Evolutionary conservation across 2,888 invertebrate species (phyloP).

Genomic region (Diabrotica balteata): DNA sequence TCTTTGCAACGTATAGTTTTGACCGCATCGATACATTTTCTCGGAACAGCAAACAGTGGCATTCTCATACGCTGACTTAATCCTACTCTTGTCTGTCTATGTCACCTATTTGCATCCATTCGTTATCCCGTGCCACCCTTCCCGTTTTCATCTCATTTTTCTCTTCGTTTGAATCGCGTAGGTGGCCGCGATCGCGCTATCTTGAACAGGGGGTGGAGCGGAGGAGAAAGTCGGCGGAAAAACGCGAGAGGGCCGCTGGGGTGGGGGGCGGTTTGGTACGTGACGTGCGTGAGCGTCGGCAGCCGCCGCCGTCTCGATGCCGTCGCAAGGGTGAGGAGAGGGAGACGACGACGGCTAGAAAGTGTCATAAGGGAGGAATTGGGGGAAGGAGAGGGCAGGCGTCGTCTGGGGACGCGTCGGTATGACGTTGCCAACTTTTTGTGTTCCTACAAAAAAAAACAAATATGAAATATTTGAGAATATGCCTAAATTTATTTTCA

Average conservation of each 20-base stretch:
- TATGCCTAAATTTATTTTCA: no score
- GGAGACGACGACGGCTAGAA: conserved; percentile 1
- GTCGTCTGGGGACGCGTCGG: conserved; percentile 8
- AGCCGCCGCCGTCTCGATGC: conserved; percentile 13
- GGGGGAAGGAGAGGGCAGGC: conserved; percentile 2
- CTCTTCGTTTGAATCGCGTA: no score
- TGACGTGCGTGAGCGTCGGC: conserved; percentile 18
- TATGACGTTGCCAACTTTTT: background rate
- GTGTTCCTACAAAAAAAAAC: background rate
- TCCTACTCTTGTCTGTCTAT: no score
- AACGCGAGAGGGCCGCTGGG: background rate
- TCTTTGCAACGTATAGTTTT: no score
- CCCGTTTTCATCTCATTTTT: no score
- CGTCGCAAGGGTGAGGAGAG: background rate
- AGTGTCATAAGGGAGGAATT: background rate
- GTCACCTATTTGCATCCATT: no score
- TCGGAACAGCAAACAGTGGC: no score
- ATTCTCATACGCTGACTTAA: no score
- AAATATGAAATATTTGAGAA: background rate
- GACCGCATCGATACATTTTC: background rate
- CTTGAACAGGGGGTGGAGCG: no score
- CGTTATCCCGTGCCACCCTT: no score
- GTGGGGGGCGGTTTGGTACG: conserved; percentile 11
- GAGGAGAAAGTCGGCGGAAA: no score
- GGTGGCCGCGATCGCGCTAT: no score